phyloP scores from a whole-genome alignment of 2,113 vertebrate genomes.

The Chlorocebus sabaeus region DNA sequence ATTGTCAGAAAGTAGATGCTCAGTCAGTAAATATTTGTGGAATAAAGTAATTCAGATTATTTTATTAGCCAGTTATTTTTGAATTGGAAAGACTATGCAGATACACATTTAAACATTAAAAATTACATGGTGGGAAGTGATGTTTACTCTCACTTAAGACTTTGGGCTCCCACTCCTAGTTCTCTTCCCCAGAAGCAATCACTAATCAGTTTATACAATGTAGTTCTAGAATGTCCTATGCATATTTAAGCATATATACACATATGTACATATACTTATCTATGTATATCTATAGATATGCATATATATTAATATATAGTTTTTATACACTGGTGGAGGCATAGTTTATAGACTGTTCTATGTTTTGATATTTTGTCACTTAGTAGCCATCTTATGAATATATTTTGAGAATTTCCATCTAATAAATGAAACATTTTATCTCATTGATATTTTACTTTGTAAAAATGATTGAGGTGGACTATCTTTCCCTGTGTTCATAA shows the following conservation, averaged over 20 bases:
- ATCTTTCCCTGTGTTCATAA: neutral
- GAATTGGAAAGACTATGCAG: neutral
- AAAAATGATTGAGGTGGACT: neutral
- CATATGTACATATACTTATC: too few species aligned
- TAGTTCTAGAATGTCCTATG: neutral
- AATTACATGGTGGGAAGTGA: neutral
- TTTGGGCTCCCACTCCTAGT: neutral
- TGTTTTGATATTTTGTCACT: neutral
- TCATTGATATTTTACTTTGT: neutral
- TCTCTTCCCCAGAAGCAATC: neutral
- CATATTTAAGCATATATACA: neutral
- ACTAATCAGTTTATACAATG: neutral
- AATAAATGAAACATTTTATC: neutral
- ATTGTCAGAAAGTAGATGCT: neutral
- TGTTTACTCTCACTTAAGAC: neutral
- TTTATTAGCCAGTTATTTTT: conserved; percentile 5
- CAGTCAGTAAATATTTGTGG: neutral
- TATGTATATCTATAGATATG: neutral
- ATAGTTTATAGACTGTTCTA: neutral
- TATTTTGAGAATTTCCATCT: neutral
- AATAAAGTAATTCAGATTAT: neutral
- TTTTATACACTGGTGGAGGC: neutral
- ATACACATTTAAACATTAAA: neutral
- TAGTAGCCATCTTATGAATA: neutral
- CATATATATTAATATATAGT: neutral